These are phyloP conservation scores for Neosalanx taihuensis DNA, from an alignment of 2,797 vertebrate species.

Conservation along the genomic window DNA sequence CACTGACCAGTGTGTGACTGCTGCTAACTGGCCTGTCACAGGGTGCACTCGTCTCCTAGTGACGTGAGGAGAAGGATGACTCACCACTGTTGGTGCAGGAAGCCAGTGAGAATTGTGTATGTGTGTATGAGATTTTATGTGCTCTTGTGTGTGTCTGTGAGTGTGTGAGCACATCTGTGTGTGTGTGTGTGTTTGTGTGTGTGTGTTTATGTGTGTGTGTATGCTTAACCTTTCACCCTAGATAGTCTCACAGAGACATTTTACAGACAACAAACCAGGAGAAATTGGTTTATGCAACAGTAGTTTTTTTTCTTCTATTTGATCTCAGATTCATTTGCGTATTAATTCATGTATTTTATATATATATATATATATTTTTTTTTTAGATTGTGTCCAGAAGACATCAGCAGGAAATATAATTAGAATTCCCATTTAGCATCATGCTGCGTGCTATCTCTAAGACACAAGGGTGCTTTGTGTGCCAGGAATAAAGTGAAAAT, in stretches of 20 bases:
- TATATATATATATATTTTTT: constrained; percentile 16
- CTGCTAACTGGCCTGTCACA: constrained; percentile 75
- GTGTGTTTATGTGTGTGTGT: constrained; percentile 27
- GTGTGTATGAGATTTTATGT: constrained; percentile 15
- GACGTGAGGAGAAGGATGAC: constrained; percentile 80
- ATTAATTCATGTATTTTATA: constrained; percentile 58
- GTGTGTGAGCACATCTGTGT: constrained; percentile 31
- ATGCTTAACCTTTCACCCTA: constrained; percentile 52
- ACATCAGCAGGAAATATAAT: constrained; percentile 23
- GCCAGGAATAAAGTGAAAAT: constrained; percentile 8
- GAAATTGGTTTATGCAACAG: constrained; percentile 15
- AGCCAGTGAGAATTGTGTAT: constrained; percentile 51
- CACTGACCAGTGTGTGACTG: constrained; percentile 61
- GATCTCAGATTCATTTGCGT: constrained; percentile 45
- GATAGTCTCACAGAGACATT: constrained; percentile 30
- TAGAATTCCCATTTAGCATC: constrained; percentile 32
- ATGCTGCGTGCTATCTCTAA: constrained; percentile 22
- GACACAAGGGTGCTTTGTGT: constrained; percentile 22
- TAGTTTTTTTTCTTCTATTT: constrained; percentile 4
- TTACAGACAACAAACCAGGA: constrained; percentile 26
- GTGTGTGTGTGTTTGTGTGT: constrained; percentile 33
- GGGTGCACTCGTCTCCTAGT: constrained; percentile 73
- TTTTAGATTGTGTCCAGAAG: constrained; percentile 37
- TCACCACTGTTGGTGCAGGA: constrained; percentile 69
- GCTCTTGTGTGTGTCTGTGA: constrained; percentile 28